These are phyloP conservation scores for Machaerirhynchus nigripectus DNA, from an alignment of 2,113 vertebrate species.

Conservation along the genomic window DNA sequence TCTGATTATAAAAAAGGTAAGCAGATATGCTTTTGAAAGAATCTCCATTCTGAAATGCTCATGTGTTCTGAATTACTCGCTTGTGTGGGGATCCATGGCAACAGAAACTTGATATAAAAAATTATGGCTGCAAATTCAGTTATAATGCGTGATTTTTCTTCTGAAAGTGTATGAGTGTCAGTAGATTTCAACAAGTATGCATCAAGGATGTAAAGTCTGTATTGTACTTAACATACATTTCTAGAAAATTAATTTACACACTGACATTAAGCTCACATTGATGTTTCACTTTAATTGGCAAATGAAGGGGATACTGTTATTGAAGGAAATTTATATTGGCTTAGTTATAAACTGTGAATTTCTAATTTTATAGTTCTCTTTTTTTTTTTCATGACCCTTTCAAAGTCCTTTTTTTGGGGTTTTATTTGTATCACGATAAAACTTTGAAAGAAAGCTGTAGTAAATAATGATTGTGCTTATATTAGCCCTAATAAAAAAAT, in stretches of 20 bases:
- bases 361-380: constrained; percentile 41
- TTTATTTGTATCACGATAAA: constrained; percentile 36
- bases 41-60: constrained; percentile 36
- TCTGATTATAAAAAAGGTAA: constrained; percentile 39
- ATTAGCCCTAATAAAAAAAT: neutral
- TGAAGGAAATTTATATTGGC: constrained; percentile 61
- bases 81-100: constrained; percentile 48
- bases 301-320: constrained; percentile 52
- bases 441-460: neutral
- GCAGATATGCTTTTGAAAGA: neutral
- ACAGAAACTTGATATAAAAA: constrained; percentile 55
- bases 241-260: constrained; percentile 58
- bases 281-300: constrained; percentile 58
- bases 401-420: constrained; percentile 1
- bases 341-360: constrained; percentile 70
- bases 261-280: constrained; percentile 42
- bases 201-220: constrained; percentile 59
- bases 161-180: constrained; percentile 41
- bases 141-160: neutral
- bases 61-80: constrained; percentile 25
- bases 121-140: constrained; percentile 51
- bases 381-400: constrained; percentile 38
- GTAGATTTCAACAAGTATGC: constrained; percentile 55
- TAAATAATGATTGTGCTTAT: neutral
- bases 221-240: constrained; percentile 63